Evolutionary conservation across 2,888 invertebrate genomes (phyloP), one percentile per base, ranked within the genome.

Genomic region (Meandrusa payeni): DNA sequence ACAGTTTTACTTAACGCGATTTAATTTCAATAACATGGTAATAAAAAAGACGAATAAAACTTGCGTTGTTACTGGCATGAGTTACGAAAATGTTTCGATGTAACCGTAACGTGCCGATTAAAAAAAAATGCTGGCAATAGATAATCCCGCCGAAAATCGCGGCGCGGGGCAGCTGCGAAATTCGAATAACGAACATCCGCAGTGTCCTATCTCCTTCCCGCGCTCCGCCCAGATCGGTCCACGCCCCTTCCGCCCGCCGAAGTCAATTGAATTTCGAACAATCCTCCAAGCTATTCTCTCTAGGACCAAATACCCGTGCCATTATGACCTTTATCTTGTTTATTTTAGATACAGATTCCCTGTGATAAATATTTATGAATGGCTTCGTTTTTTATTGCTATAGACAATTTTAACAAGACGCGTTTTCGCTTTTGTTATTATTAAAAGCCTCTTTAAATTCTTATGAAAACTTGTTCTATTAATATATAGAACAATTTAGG

Each of bases 191-290:
- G 61, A 61, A 61, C 62, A 63, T 59, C 56, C 59, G 59, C 54
- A 55, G 58, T 63, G 66, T 71, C 71, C 71, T 76, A 77, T 85
- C 83, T 83, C 78, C 76, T 73, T 80, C 74, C 70, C 71, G 67
- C 67, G 78, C 66, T 63, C 78, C 82, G 82, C 82, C 83, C 69
- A 74, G 65, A 58, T 55, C 53, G 46, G 39, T 57, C 65, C 82
- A 82, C 86, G 86, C 86, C 86, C 64, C 74, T 76, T 78, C 80
- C 79, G 75, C 64, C 67, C 69, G 65, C 61, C 64, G 57, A 66
- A 69, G 63, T 64, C 63, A 74, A 74, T 73, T 71, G 70, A 72
- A 78, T 58, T 72, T 70, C 69, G 69, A 72, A 76, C 64, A 63
- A 62, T 69, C 56, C 52, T 55, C 55, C 50, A 48, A 36, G 7